phyloP scores from a whole-genome alignment of 2,888 invertebrate genomes.

The Scaptomyza cyrtandrae region DNA sequence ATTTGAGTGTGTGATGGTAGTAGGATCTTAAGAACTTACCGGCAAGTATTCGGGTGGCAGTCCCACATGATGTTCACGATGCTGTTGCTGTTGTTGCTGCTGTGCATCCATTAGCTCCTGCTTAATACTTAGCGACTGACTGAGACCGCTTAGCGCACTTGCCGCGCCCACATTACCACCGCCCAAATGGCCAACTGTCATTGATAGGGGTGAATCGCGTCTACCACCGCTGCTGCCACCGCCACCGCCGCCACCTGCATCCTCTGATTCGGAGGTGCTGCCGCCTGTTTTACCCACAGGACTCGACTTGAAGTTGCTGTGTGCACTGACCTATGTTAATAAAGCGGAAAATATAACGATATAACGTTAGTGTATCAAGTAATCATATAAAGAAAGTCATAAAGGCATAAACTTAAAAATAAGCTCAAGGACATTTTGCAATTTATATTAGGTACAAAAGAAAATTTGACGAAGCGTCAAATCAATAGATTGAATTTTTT shows the following conservation, averaged over 20 bases:
- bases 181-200: constrained; percentile 82
- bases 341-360: background rate
- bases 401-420: no score
- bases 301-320: constrained; percentile 88
- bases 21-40: constrained; percentile 77
- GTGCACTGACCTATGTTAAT: constrained; percentile 86
- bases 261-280: constrained; percentile 86
- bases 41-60: constrained; percentile 84
- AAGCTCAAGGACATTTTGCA: no score
- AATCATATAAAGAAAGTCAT: no score
- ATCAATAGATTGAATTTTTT: no score
- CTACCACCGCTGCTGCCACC: constrained; percentile 56
- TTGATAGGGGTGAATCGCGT: constrained; percentile 84
- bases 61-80: constrained; percentile 83
- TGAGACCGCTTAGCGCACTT: constrained; percentile 77
- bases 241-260: constrained; percentile 73
- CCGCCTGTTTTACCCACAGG: constrained; percentile 87
- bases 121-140: constrained; percentile 85
- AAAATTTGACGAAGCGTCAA: no score
- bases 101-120: constrained; percentile 85
- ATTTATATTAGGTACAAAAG: no score
- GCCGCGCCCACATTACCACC: constrained; percentile 78
- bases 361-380: no score
- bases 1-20: no score
- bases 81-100: constrained; percentile 81